Percentiles rank a stretch among this genome's conserved stretches.
Evolutionary conservation across 1,140 invertebrate genomes (phyloP).

Genomic region (Magallana ariakensis): DNA sequence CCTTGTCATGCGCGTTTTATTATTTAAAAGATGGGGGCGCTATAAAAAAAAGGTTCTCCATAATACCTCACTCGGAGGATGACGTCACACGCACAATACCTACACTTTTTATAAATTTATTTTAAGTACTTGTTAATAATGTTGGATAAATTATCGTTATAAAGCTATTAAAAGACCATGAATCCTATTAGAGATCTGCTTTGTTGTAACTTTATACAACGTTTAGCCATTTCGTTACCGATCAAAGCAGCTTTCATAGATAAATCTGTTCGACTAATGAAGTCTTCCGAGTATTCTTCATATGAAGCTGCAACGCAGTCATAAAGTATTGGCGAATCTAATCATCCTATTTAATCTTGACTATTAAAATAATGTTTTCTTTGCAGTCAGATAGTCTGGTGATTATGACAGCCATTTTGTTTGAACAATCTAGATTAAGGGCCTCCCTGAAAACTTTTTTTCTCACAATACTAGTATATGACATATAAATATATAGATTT

Average conservation of each 20-base stretch:
- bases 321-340: neutral
- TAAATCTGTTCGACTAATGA: neutral
- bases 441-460: neutral
- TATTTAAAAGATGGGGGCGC: neutral
- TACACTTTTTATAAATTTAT: neutral
- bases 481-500: neutral
- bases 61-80: neutral
- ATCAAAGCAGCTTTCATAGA: slow-evolving; percentile 9
- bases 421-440: slow-evolving; percentile 1
- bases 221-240: neutral
- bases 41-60: neutral
- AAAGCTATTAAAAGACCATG: neutral
- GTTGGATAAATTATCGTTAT: slow-evolving; percentile 26
- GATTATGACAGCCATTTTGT: neutral
- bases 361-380: slow-evolving; percentile 30
- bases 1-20: neutral
- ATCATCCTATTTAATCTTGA: slow-evolving; percentile 13
- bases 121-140: neutral
- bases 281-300: slow-evolving; percentile 1
- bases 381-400: slow-evolving; percentile 26
- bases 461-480: neutral
- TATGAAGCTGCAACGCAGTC: neutral
- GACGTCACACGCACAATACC: neutral
- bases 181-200: neutral
- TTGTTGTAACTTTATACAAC: slow-evolving; percentile 29